These are phyloP conservation scores for Aldrovandia affinis DNA, from an alignment of 2,797 vertebrate species.

Conservation along the genomic window DNA sequence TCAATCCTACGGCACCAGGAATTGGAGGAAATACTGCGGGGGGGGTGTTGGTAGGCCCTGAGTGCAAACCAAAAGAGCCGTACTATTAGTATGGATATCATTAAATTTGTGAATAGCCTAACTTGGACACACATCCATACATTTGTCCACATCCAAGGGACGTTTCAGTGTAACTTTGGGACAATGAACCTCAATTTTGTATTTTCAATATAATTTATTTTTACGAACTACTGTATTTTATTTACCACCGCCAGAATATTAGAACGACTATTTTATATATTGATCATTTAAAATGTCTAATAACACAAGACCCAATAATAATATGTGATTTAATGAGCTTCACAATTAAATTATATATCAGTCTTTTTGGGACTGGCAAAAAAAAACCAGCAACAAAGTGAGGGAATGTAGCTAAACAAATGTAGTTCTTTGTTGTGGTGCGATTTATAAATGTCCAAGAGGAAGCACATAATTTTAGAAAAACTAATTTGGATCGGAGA, in stretches of 20 bases:
- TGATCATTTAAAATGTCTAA: not conserved
- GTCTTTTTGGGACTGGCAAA: not conserved
- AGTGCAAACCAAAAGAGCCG: not conserved
- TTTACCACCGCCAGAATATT: not conserved
- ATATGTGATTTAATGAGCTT: not conserved
- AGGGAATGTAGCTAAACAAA: not conserved
- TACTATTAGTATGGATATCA: not conserved
- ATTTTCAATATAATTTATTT: constrained; percentile 33
- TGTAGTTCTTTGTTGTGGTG: not conserved
- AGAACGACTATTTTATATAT: not conserved
- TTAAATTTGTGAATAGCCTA: not conserved
- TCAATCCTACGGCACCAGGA: constrained; percentile 51
- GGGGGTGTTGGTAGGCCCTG: no score
- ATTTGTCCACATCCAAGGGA: not conserved
- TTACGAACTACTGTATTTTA: not conserved
- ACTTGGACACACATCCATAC: not conserved
- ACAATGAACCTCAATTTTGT: not conserved
- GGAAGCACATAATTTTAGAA: constrained; percentile 26
- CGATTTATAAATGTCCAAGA: constrained; percentile 25
- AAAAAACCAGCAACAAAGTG: not conserved
- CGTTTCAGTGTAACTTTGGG: not conserved
- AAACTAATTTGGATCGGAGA: constrained; percentile 28
- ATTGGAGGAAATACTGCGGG: constrained; percentile 53
- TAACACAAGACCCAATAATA: not conserved
- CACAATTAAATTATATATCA: not conserved